Percentiles rank a stretch among this genome's conserved stretches.
These are phyloP conservation scores for Lingula anatina DNA, from an alignment of 2,888 invertebrate genomes.

Conservation along the genomic window DNA sequence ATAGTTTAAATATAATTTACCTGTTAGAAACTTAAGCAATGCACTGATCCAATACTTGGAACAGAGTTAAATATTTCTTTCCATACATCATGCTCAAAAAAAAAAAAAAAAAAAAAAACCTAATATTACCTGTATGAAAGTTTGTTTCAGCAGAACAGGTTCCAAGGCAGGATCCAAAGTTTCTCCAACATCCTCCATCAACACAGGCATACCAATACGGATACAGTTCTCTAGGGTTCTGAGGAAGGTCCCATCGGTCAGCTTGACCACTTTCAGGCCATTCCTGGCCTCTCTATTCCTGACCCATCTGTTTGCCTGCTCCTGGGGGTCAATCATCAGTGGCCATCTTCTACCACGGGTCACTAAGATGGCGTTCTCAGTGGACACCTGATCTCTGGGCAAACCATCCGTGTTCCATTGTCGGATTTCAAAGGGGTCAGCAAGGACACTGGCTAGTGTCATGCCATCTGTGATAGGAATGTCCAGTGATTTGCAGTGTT, in stretches of 20 bases:
- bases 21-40: too few relatives aligned
- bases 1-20: too few relatives aligned
- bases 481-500: conserved; percentile 61
- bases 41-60: too few relatives aligned
- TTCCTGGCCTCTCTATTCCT: conserved; percentile 46
- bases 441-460: conserved; percentile 56
- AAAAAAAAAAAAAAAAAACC: neutral
- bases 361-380: conserved; percentile 53
- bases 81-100: too few relatives aligned
- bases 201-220: conserved; percentile 52
- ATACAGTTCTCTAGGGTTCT: conserved; percentile 53
- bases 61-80: too few relatives aligned
- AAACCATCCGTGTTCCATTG: conserved; percentile 53
- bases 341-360: conserved; percentile 53
- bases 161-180: conserved; percentile 52
- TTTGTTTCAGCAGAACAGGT: conserved; percentile 63
- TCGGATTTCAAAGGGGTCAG: conserved; percentile 61
- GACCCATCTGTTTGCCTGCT: conserved; percentile 54
- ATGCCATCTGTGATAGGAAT: conserved; percentile 71
- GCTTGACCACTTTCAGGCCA: conserved; percentile 50
- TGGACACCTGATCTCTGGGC: conserved; percentile 51
- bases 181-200: conserved; percentile 52
- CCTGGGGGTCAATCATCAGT: conserved; percentile 54
- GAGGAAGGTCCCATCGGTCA: conserved; percentile 49
- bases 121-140: conserved; percentile 63